A percentile compares a stretch with the other conserved stretches of the same genome.
Evolutionary conservation across 2,113 vertebrate genomes (phyloP).

Genomic region (Tachuris rubrigastra): DNA sequence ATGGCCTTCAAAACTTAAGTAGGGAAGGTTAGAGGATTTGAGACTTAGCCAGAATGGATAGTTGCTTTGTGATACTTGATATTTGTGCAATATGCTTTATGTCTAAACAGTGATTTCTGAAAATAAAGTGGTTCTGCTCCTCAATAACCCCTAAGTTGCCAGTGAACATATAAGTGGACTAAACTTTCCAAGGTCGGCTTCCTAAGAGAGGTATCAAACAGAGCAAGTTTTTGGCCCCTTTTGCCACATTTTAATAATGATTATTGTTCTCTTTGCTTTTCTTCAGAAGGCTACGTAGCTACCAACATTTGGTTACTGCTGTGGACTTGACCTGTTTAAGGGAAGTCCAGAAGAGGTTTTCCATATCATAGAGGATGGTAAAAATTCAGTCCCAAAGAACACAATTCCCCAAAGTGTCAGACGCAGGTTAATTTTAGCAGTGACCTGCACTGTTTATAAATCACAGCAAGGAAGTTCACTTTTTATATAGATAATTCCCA

Average conservation of each 20-base stretch:
- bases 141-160: background rate
- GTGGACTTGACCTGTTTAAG: background rate
- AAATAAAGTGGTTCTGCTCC: background rate
- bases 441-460: background rate
- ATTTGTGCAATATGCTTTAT: background rate
- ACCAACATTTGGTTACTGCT: background rate
- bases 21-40: background rate
- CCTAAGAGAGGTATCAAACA: background rate
- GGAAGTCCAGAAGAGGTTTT: background rate
- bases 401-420: background rate
- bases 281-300: background rate
- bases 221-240: background rate
- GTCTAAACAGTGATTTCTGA: background rate
- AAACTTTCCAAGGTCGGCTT: background rate
- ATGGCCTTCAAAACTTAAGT: background rate
- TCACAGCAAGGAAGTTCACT: background rate
- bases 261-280: background rate
- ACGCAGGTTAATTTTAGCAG: background rate
- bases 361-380: background rate
- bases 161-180: background rate
- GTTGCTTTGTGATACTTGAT: background rate
- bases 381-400: background rate
- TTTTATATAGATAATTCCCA: background rate
- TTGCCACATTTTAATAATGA: background rate
- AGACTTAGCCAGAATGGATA: background rate